A percentile compares a stretch with the other conserved stretches of the same genome.
These are phyloP conservation scores for Watsonalla binaria DNA, from an alignment of 2,888 invertebrate species.

Conservation along the genomic window DNA sequence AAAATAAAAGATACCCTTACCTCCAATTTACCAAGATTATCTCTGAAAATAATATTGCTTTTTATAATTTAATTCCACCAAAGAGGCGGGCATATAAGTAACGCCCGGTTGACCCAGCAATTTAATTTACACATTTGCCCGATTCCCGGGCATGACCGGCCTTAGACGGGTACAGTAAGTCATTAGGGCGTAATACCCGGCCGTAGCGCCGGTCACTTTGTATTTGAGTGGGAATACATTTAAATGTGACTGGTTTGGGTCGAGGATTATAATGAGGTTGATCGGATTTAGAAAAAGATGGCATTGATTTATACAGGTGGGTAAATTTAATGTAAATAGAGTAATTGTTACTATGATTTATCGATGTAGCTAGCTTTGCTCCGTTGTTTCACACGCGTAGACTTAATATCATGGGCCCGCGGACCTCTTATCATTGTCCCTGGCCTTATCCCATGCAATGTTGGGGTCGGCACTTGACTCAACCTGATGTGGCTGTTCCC, in stretches of 20 bases:
- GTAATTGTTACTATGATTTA: too few relatives aligned
- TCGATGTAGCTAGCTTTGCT: too few relatives aligned
- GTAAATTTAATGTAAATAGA: too few relatives aligned
- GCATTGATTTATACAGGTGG: background rate
- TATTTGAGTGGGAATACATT: background rate
- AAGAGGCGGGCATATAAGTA: background rate
- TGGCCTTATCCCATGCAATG: too few relatives aligned
- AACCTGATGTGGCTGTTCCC: too few relatives aligned
- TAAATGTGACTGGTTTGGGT: background rate
- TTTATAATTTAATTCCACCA: too few relatives aligned
- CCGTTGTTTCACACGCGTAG: too few relatives aligned
- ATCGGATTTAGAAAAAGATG: background rate
- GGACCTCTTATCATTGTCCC: too few relatives aligned
- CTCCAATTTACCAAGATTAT: too few relatives aligned
- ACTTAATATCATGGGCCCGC: too few relatives aligned
- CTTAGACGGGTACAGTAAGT: background rate
- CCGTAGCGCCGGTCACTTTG: background rate
- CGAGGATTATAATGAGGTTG: background rate
- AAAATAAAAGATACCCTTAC: background rate
- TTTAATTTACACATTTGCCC: conserved; percentile 7
- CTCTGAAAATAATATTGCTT: too few relatives aligned
- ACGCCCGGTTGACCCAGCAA: background rate
- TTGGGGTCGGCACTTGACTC: too few relatives aligned
- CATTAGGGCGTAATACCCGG: background rate
- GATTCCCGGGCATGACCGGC: conserved; percentile 1